These are phyloP conservation scores for Leptinotarsa undecemlineata DNA, from an alignment of 1,140 invertebrate genomes.

Conservation along the genomic window DNA sequence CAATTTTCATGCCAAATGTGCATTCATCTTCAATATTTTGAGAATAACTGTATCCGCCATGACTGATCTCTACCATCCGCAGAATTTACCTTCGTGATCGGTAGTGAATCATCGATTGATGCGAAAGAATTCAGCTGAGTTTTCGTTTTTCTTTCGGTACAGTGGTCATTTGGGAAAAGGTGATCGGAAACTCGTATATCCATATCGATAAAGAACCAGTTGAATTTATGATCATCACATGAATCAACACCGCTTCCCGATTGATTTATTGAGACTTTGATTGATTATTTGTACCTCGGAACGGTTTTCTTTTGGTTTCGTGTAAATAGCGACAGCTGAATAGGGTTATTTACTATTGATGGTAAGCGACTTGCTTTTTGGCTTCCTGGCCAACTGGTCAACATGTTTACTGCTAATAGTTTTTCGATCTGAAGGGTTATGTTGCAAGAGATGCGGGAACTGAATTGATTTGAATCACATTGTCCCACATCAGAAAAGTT, in stretches of 20 bases:
- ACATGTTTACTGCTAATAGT: neutral
- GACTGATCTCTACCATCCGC: neutral
- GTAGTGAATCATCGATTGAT: slow-evolving; percentile 26
- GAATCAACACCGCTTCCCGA: slow-evolving; percentile 35
- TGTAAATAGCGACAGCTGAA: slow-evolving; percentile 5
- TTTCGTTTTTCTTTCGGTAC: slow-evolving; percentile 25
- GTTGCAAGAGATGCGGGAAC: no score
- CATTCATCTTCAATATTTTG: neutral
- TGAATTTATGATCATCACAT: slow-evolving; percentile 43
- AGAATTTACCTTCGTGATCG: neutral
- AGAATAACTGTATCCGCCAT: neutral
- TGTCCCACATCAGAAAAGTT: no score
- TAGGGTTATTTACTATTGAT: neutral
- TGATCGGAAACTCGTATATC: slow-evolving; percentile 23
- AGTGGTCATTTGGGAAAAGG: slow-evolving; percentile 23
- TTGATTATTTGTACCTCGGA: slow-evolving; percentile 35
- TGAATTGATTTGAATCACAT: no score
- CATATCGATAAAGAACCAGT: slow-evolving; percentile 27
- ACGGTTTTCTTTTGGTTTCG: neutral
- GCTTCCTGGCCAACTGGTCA: neutral
- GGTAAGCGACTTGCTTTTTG: neutral
- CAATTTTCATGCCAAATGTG: no score
- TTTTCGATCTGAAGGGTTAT: no score
- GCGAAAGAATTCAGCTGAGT: slow-evolving; percentile 22
- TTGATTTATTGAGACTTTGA: slow-evolving; percentile 43